phyloP scores from a whole-genome alignment of 2,888 invertebrate genomes.

The Chironomus riparius region DNA sequence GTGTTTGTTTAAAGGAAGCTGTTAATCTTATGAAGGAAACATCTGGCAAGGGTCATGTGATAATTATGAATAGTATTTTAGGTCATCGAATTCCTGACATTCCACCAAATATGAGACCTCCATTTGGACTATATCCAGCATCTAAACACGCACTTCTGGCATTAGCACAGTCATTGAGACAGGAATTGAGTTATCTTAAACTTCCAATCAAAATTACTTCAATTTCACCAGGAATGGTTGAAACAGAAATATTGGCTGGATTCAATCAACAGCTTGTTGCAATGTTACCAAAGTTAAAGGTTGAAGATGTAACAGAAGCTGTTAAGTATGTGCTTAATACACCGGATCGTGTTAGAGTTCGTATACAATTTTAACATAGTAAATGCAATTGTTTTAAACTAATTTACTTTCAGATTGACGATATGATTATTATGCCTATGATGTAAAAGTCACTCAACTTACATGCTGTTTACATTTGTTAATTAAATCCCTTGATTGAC shows the following conservation, averaged over 20 bases:
- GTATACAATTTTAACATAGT: background rate
- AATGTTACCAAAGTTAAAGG: conserved; percentile 42
- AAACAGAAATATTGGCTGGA: conserved; percentile 46
- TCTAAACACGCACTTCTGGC: conserved; percentile 51
- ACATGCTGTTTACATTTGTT: background rate
- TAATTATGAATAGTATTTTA: conserved; percentile 49
- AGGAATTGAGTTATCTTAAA: conserved; percentile 43
- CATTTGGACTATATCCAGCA: conserved; percentile 48
- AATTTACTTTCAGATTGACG: background rate
- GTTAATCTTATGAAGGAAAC: conserved; percentile 46
- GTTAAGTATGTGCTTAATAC: conserved; percentile 52
- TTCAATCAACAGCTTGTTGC: conserved; percentile 35
- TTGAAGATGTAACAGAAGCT: conserved; percentile 54
- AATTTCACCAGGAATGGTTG: conserved; percentile 54
- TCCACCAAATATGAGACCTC: conserved; percentile 38
- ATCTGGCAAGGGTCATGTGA: conserved; percentile 48
- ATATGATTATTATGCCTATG: conserved; percentile 1
- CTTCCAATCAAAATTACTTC: conserved; percentile 36
- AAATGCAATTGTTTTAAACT: too few species aligned
- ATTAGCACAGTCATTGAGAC: conserved; percentile 48
- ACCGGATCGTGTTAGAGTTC: conserved; percentile 49
- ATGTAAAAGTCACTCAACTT: background rate
- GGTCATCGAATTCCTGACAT: conserved; percentile 41
- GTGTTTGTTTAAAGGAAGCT: conserved; percentile 49
- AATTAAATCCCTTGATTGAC: too few species aligned